These are phyloP conservation scores for Pterophyllum scalare DNA, from an alignment of 2,113 vertebrate genomes.

Conservation along the genomic window DNA sequence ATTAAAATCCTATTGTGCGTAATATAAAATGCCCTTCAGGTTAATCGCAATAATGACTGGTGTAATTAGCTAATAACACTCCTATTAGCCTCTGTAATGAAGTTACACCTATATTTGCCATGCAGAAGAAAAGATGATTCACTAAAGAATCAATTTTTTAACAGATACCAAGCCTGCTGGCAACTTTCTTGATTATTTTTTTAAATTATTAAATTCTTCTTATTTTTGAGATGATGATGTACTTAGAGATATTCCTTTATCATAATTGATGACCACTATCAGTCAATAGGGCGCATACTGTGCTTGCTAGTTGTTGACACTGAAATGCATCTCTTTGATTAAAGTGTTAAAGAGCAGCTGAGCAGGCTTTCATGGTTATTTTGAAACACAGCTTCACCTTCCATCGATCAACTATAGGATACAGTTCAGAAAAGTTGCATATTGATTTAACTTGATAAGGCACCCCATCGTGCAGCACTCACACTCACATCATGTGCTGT, in stretches of 20 bases:
- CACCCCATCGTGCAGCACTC: not conserved
- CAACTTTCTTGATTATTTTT: not conserved
- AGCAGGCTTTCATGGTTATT: not conserved
- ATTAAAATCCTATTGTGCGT: not conserved
- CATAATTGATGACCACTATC: not conserved
- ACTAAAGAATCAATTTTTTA: not conserved
- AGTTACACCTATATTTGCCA: slow-evolving; percentile 7
- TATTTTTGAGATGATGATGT: not conserved
- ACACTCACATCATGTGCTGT: not conserved
- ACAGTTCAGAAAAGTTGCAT: not conserved
- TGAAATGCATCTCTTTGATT: not conserved
- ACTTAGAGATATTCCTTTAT: not conserved
- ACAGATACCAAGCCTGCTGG: too few relatives aligned
- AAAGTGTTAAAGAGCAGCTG: not conserved
- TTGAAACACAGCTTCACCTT: not conserved
- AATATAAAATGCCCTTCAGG: slow-evolving; percentile 1
- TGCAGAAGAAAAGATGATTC: not conserved
- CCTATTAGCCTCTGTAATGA: slow-evolving; percentile 2
- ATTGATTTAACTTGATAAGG: not conserved
- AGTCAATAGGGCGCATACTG: not conserved
- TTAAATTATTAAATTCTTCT: not conserved
- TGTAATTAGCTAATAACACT: not conserved
- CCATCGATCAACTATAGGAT: not conserved
- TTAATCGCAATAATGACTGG: slow-evolving; percentile 16
- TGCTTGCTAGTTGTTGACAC: not conserved